Conservation (phyloP, 2,113 vertebrate species). For the Bos taurus region DNA sequence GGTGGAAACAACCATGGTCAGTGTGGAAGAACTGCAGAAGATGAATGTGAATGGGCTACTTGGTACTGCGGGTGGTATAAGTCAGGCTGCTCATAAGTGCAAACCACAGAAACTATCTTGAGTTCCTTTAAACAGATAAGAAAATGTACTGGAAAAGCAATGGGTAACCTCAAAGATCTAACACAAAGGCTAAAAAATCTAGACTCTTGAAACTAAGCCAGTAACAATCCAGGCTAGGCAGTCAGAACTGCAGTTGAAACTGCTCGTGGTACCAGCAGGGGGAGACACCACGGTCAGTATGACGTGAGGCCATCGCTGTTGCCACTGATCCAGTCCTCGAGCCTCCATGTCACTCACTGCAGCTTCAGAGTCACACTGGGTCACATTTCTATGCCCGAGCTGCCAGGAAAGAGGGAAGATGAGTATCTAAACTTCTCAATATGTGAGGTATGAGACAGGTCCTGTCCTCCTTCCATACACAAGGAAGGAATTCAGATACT, state of each 20-base stretch:
- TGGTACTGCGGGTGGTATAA: not conserved
- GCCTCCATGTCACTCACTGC: not conserved
- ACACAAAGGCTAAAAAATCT: not conserved
- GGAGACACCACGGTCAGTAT: not conserved
- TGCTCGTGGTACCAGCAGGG: not conserved
- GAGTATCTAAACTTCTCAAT: not conserved
- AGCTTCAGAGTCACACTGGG: not conserved
- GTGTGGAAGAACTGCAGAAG: not conserved
- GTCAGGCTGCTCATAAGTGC: not conserved
- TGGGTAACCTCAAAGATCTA: not conserved
- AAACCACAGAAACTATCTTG: not conserved
- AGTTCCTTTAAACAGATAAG: conserved; percentile 10
- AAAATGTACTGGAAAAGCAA: not conserved
- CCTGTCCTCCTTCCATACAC: not conserved
- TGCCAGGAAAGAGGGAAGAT: not conserved
- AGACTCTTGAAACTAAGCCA: not conserved
- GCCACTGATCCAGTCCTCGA: not conserved
- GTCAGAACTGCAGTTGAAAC: not conserved
- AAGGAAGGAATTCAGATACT: not conserved
- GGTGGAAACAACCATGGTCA: not conserved
- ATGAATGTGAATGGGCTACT: not conserved
- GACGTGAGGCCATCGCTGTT: not conserved
- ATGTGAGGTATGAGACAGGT: not conserved
- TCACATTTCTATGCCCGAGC: not conserved
- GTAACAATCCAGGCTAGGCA: not conserved